phyloP scores from a whole-genome alignment of 2,797 vertebrate genomes.

The Lithobates sylvaticus region DNA sequence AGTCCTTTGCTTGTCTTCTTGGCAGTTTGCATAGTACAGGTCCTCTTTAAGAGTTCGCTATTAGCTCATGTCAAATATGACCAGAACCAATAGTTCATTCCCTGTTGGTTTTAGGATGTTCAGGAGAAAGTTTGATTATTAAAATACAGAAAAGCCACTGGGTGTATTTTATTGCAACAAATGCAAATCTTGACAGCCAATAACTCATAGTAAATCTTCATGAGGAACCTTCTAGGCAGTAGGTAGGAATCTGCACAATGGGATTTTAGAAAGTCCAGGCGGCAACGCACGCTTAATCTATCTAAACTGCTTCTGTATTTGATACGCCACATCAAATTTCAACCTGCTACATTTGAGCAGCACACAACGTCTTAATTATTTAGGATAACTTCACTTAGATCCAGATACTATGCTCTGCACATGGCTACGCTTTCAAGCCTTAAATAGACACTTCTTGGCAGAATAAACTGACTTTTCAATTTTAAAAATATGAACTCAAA shows the following conservation, averaged over 20 bases:
- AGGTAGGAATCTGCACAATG: neutral
- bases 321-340: slow-evolving; percentile 57
- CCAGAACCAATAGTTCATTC: neutral
- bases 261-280: slow-evolving; percentile 34
- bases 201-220: neutral
- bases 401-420: neutral
- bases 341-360: slow-evolving; percentile 13
- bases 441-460: neutral
- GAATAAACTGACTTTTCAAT: neutral
- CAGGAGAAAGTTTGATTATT: neutral
- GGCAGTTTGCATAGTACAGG: too few species aligned
- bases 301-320: slow-evolving; percentile 23
- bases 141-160: neutral
- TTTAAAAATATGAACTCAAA: neutral
- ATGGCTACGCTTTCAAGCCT: neutral
- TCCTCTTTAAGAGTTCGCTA: too few species aligned
- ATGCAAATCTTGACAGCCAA: neutral
- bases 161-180: neutral
- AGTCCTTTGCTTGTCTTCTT: too few species aligned
- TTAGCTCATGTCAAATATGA: neutral
- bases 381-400: slow-evolving; percentile 15
- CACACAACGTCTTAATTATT: slow-evolving; percentile 44
- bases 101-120: slow-evolving; percentile 3
- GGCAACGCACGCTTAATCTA: slow-evolving; percentile 37
- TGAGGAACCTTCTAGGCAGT: neutral